Percentiles rank a stretch among this genome's conserved stretches.
These are phyloP conservation scores for Columba janthina DNA, from an alignment of 2,113 vertebrate genomes.

Conservation along the genomic window DNA sequence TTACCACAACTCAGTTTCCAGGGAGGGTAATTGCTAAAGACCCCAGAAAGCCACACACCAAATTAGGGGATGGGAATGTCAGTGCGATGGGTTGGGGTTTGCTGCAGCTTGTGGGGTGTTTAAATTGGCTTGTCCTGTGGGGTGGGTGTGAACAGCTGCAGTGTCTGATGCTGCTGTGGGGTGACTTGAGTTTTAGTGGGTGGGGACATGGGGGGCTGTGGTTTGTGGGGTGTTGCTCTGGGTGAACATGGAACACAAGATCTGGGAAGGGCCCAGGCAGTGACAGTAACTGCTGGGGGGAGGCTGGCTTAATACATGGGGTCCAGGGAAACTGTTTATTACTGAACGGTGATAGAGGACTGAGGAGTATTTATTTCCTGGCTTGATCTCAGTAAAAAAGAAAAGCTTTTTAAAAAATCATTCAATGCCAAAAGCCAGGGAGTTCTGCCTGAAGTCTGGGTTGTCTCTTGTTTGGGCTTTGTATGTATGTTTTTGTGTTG, in stretches of 20 bases:
- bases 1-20: rapidly evolving
- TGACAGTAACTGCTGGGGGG: rapidly evolving
- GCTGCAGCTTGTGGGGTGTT: rapidly evolving
- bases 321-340: rapidly evolving
- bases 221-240: too few species aligned
- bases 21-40: rapidly evolving
- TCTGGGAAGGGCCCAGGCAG: rapidly evolving
- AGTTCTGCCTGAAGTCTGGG: rapidly evolving
- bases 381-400: too few species aligned
- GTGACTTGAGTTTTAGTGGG: too few species aligned
- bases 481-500: too few species aligned
- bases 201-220: too few species aligned
- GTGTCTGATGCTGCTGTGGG: too few species aligned
- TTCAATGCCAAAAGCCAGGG: rapidly evolving
- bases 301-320: rapidly evolving
- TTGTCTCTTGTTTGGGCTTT: background rate
- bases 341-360: rapidly evolving
- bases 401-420: rapidly evolving
- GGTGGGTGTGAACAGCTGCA: rapidly evolving
- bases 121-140: rapidly evolving
- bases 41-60: rapidly evolving
- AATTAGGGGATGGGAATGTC: rapidly evolving
- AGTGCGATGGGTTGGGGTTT: rapidly evolving
- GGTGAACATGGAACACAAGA: rapidly evolving
- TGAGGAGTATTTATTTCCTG: rapidly evolving